Base-by-base conservation (phyloP, 1,140 invertebrate species). In the Apocrypta bakeri region DNA sequence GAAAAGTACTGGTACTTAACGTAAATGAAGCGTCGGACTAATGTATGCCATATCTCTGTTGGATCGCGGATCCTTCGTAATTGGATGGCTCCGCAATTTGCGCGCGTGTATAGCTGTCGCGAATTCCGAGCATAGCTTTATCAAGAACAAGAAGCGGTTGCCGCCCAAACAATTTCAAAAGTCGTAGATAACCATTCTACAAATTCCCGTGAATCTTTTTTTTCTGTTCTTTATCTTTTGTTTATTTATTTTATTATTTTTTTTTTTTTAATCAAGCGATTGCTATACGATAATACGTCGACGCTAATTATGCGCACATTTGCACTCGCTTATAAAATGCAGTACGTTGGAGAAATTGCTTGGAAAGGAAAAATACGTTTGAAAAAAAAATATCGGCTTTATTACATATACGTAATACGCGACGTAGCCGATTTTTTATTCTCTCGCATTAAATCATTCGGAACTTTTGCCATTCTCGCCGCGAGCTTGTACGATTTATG, bases 121-220 rank as follows among this genome's bases (percentile, higher is more conserved):
- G 14, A 73, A 73, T 73, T 73, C 37, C 71, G 12, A 2, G n/a
- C 37, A 42, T 73, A 73, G 25, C 31, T 56, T 56, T 56, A 42
- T 42, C 48, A n/a, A 56, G 48, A 56, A 56, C 6, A 37, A 11
- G n/a, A 11, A 14, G 14, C 2, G 42, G 1, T 27, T 42, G 37
- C 42, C 11, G 2, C 12, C 48, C 6, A 2, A 17, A n/a, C 9
- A 17, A 29, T 29, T 56, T 74, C 29, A 48, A 74, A 74, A 74
- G 40, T 29, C 25, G 9, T 40, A 21, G 3, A 17, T 4, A 31
- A 21, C 6, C 40, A 56, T 75, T 31, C 73, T n/a, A 31, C 12
- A 9, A 75, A 17, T 75, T 75, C 17, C 56, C 4, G 2, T 1
- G 48, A 2, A 75, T 8, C 6, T 61, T 75, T 61, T 61, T 74